phyloP scores from a whole-genome alignment of 2,113 vertebrate genomes.

The Phasianus colchicus region DNA sequence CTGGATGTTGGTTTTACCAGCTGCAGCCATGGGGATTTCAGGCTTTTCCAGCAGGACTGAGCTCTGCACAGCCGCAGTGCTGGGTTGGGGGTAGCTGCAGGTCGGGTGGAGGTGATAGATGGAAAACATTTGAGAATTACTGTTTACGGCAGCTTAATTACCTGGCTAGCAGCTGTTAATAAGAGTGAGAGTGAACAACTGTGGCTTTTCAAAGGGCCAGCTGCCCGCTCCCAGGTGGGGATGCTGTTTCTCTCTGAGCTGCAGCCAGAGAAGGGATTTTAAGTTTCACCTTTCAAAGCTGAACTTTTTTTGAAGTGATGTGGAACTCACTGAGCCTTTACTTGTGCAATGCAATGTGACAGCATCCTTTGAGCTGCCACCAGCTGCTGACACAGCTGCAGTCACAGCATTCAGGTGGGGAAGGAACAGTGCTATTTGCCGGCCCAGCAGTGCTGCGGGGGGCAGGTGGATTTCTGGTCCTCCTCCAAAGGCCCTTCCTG shows the following conservation, averaged over 20 bases:
- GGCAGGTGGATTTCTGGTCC: fast-evolving
- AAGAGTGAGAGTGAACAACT: background rate
- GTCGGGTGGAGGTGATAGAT: background rate
- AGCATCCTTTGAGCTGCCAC: background rate
- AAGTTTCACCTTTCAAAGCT: background rate
- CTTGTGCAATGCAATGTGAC: fast-evolving
- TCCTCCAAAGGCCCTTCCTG: background rate
- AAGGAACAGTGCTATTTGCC: background rate
- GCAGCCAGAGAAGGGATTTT: fast-evolving
- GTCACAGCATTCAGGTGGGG: fast-evolving
- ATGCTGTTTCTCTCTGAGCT: background rate
- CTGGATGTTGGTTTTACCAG: no score
- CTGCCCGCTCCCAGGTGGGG: background rate
- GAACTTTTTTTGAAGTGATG: background rate
- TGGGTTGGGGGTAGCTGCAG: background rate
- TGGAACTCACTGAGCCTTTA: background rate
- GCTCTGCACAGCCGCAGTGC: background rate
- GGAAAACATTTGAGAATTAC: background rate
- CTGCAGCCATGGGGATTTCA: background rate
- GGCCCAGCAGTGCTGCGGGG: no score
- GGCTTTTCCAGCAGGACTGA: background rate
- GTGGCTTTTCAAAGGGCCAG: fast-evolving
- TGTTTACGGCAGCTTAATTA: background rate
- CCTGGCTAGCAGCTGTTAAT: background rate
- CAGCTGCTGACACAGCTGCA: background rate